Evolutionary conservation across 2,113 vertebrate species (phyloP).

Genomic region (Aegithalos caudatus): DNA sequence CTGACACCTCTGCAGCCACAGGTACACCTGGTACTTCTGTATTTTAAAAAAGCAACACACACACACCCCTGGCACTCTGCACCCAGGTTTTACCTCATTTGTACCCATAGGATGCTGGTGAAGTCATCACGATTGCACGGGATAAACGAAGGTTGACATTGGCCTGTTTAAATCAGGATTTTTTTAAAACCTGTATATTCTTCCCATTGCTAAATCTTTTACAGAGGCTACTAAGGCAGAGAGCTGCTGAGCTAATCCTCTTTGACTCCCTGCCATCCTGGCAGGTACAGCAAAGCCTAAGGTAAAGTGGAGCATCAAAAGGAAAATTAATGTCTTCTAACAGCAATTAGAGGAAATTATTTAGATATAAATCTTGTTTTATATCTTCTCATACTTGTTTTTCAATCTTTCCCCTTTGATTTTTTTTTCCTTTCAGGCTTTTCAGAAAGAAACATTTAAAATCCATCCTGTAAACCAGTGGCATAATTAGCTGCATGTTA

Average conservation of each 20-base stretch:
- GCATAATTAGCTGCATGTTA: constrained; percentile 70
- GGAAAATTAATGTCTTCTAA: constrained; percentile 82
- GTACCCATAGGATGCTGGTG: constrained; percentile 34
- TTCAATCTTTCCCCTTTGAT: constrained; percentile 79
- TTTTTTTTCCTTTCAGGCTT: constrained; percentile 71
- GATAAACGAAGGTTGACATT: constrained; percentile 15
- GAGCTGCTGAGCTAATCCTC: constrained; percentile 73
- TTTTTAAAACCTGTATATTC: not conserved
- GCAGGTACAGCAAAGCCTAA: constrained; percentile 72
- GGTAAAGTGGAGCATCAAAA: constrained; percentile 80
- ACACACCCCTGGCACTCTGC: not conserved
- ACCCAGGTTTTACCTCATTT: not conserved
- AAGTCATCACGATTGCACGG: constrained; percentile 18
- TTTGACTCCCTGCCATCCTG: constrained; percentile 78
- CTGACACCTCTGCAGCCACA: not conserved
- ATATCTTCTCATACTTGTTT: constrained; percentile 80
- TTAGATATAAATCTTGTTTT: constrained; percentile 82
- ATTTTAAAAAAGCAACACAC: not conserved
- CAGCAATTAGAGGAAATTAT: constrained; percentile 84
- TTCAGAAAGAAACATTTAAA: constrained; percentile 69
- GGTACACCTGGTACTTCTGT: not conserved
- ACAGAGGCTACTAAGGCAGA: constrained; percentile 52
- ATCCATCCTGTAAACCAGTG: constrained; percentile 57
- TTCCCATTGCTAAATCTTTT: constrained; percentile 65
- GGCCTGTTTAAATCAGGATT: constrained; percentile 18